phyloP scores from a whole-genome alignment of 2,113 vertebrate genomes.

The Formicarius rufipectus region DNA sequence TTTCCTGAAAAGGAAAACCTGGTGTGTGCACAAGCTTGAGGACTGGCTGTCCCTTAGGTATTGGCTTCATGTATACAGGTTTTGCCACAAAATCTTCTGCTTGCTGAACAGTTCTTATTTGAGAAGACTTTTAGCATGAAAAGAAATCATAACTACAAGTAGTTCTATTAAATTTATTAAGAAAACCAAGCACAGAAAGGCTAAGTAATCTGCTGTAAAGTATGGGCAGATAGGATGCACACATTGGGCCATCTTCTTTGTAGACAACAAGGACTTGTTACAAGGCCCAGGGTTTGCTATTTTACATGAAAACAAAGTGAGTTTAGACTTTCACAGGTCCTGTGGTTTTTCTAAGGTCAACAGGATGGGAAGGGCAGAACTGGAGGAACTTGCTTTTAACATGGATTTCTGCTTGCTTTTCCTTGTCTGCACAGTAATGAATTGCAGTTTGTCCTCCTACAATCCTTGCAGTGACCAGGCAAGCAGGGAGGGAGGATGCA shows the following conservation, averaged over 20 bases:
- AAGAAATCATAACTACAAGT: neutral
- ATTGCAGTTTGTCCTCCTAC: neutral
- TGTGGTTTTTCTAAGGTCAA: rapidly evolving
- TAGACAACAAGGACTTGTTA: neutral
- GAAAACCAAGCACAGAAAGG: neutral
- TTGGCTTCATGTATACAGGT: neutral
- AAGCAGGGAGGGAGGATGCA: neutral
- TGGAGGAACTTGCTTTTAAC: neutral
- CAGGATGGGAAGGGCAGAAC: neutral
- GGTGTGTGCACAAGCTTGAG: neutral
- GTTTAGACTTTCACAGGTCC: neutral
- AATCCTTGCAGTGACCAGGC: neutral
- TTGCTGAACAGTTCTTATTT: neutral
- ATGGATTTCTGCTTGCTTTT: neutral
- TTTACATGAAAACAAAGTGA: rapidly evolving
- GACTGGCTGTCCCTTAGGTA: neutral
- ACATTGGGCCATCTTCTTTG: neutral
- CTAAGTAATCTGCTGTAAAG: neutral
- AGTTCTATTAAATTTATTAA: neutral
- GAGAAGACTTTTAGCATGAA: neutral
- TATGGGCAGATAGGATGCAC: neutral
- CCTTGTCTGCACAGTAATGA: neutral
- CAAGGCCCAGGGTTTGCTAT: neutral
- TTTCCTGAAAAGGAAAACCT: neutral
- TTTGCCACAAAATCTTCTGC: neutral